Evolutionary conservation across 2,888 invertebrate species (phyloP).

Genomic region (Tribolium freemani): DNA sequence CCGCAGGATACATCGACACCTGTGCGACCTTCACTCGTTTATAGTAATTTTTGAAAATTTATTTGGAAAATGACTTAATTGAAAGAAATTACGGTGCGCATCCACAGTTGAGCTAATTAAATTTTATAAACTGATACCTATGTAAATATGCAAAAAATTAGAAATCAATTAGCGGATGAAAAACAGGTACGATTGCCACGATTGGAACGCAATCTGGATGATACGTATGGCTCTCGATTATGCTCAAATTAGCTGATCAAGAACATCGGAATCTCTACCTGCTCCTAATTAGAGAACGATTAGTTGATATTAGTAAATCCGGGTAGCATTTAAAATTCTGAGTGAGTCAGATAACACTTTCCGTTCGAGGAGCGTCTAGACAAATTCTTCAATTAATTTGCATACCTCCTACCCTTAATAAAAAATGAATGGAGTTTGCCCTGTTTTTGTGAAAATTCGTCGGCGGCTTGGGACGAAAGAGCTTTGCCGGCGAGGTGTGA

Average conservation of each 20-base stretch:
- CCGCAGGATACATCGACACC: slow-evolving; percentile 55
- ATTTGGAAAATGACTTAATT: neutral
- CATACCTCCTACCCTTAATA: slow-evolving; percentile 13
- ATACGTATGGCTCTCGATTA: slow-evolving; percentile 36
- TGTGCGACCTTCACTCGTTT: slow-evolving; percentile 51
- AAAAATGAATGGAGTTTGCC: neutral
- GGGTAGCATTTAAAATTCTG: slow-evolving; percentile 57
- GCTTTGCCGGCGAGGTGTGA: slow-evolving; percentile 61
- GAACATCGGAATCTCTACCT: slow-evolving; percentile 63
- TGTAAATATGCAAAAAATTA: slow-evolving; percentile 42
- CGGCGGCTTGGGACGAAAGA: slow-evolving; percentile 48
- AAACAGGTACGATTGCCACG: slow-evolving; percentile 37
- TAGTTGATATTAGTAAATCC: slow-evolving; percentile 63
- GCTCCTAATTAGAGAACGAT: slow-evolving; percentile 64
- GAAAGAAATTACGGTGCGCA: neutral
- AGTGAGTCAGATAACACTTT: slow-evolving; percentile 59
- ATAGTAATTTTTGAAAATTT: neutral
- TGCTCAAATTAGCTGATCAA: slow-evolving; percentile 63
- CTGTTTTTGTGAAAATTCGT: slow-evolving; percentile 14
- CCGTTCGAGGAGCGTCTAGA: slow-evolving; percentile 47
- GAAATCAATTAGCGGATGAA: slow-evolving; percentile 50
- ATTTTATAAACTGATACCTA: slow-evolving; percentile 3
- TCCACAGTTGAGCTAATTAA: neutral
- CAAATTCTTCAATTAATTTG: slow-evolving; percentile 43
- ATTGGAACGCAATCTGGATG: slow-evolving; percentile 51